Conservation (phyloP, 2,888 invertebrate species). For the Acleris cristana region DNA sequence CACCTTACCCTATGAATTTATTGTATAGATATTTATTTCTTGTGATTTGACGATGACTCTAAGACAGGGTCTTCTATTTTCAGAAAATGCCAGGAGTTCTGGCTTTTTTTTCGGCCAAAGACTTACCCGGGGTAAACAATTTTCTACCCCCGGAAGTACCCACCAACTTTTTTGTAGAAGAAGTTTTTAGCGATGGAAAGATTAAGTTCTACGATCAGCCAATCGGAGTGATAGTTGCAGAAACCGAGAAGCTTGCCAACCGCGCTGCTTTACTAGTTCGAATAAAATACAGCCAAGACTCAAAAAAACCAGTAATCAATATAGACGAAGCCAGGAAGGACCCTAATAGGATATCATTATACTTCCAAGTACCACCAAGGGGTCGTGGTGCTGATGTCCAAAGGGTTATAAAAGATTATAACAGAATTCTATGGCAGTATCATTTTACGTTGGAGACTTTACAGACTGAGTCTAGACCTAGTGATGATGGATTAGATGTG, state of each 20-base stretch:
- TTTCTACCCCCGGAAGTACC: slow-evolving; percentile 65
- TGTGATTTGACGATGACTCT: too few relatives aligned
- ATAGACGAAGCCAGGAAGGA: slow-evolving; percentile 60
- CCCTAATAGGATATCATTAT: slow-evolving; percentile 55
- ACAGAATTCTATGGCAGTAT: slow-evolving; percentile 84
- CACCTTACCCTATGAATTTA: not conserved
- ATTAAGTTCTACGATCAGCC: slow-evolving; percentile 87
- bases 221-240: slow-evolving; percentile 87
- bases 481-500: slow-evolving; percentile 87
- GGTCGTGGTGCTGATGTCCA: slow-evolving; percentile 67
- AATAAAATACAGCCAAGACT: slow-evolving; percentile 78
- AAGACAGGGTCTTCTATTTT: slow-evolving; percentile 43
- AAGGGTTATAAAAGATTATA: slow-evolving; percentile 82
- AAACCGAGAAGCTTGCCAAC: slow-evolving; percentile 80
- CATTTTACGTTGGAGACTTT: slow-evolving; percentile 89
- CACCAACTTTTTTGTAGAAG: slow-evolving; percentile 58
- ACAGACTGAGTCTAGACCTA: slow-evolving; percentile 83
- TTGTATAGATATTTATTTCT: not conserved
- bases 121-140: slow-evolving; percentile 87
- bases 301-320: slow-evolving; percentile 59
- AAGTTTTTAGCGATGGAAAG: slow-evolving; percentile 77
- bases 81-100: slow-evolving; percentile 87
- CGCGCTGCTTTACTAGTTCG: slow-evolving; percentile 84
- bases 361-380: slow-evolving; percentile 54
- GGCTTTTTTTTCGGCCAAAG: slow-evolving; percentile 85